Evolutionary conservation across 2,797 vertebrate species (phyloP), one percentile per base, ranked within the genome.

Genomic region (Gallirallus australis): DNA sequence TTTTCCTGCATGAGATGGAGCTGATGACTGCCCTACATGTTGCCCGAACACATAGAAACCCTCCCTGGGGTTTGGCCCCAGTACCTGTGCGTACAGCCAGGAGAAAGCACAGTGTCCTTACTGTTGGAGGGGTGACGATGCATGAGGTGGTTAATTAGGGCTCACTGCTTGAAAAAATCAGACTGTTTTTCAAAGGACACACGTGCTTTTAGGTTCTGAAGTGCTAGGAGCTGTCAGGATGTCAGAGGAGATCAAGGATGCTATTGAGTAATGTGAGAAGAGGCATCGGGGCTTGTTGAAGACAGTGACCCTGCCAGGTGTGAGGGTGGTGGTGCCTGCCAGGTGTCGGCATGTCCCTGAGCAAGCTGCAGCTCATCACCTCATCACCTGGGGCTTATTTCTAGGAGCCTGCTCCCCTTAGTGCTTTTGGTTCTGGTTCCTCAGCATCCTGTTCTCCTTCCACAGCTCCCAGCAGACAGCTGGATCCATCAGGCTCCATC

Each of bases 401-500:
- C 69, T 56, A 57, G n/a, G 48, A 47, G 31, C 24, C 40, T 2
- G 2, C 20, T 50, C 6, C 6, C 5, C 4, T 1, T 4, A 28
- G 16, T 15, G 18, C 3, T 5, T 50, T 16, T 21, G 7, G 9
- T 7, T 64, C 12, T 21, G 7, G 9, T 7, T 64, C 12, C 28
- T 73, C 31, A 9, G 71, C 4, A 9, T 1, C 1, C 2, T 70
- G 14, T 3, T 75, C 4, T 19, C 5, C 2, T 39, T 4, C 3
- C 0, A 0, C 15, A 3, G 7, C 6, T 37, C 20, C 12, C 1
- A 19, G 59, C 20, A 35, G 37, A 4, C 0, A 2, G 4, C 12
- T 1, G 2, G 15, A 14, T 14, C 11, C 9, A 1, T 5, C 0
- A 0, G 2, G 18, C 9, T 14, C 11, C 11, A 1, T 6, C 0